Conservation (phyloP, 2,888 invertebrate species). For the Nemotelus nigrinus region DNA sequence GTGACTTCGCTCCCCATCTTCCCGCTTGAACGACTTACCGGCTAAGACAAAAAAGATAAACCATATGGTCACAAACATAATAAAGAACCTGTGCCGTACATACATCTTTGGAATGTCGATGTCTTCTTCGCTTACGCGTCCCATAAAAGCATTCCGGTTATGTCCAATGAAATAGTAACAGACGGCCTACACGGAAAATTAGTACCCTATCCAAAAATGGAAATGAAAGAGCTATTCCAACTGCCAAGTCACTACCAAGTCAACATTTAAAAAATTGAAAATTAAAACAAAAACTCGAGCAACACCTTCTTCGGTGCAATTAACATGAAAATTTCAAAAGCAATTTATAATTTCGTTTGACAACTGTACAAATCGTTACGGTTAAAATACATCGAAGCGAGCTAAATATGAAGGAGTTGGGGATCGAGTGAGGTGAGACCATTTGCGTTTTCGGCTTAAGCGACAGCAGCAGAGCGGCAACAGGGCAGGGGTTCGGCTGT, state of each 20-base stretch:
- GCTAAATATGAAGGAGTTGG: background rate
- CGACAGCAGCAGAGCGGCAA: no score
- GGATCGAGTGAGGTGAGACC: background rate
- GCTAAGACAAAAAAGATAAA: slow-evolving; percentile 18
- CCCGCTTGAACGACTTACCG: background rate
- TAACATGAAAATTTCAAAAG: slow-evolving; percentile 34
- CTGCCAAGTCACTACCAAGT: no score
- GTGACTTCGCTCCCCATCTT: background rate
- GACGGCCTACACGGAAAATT: slow-evolving; percentile 30
- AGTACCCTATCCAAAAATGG: background rate
- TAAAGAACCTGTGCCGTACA: slow-evolving; percentile 16
- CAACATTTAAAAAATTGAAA: background rate
- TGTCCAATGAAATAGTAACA: slow-evolving; percentile 24
- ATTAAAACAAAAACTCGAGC: background rate
- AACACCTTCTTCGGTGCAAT: slow-evolving; percentile 40
- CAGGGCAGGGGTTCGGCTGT: background rate
- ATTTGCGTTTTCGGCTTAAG: no score
- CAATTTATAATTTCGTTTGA: slow-evolving; percentile 37
- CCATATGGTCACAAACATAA: slow-evolving; percentile 27
- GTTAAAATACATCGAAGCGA: slow-evolving; percentile 20
- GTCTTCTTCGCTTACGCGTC: slow-evolving; percentile 1
- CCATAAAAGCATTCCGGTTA: slow-evolving; percentile 1
- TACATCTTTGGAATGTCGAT: slow-evolving; percentile 23
- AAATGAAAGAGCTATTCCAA: background rate
- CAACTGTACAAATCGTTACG: slow-evolving; percentile 43